Base-by-base conservation (phyloP, 2,888 invertebrate species). In the Automeris io region DNA sequence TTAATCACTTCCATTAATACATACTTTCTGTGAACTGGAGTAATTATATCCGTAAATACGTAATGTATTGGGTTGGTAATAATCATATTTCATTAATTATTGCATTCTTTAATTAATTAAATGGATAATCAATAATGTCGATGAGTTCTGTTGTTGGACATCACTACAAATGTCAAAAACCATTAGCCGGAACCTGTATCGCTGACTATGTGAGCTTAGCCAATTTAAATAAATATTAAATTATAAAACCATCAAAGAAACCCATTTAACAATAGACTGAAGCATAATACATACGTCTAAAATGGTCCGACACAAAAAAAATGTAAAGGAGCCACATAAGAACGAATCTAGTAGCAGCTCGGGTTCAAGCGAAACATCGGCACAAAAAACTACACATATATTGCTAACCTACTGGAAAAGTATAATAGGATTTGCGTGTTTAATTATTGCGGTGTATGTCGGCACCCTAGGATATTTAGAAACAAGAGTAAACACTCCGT, bases 401-500 rank as follows among this genome's bases (percentile, higher is more conserved):
- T 26, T 70, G 1, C 46, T 75, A 21, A 73, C 80, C 37, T 49
- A 66, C 21, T 92, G 91, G 91, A 91, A 91, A 69, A 89, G 90
- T 11, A 58, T 86, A 13, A 70, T 90, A 8, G 91, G 91, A 5
- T 86, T 85, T 31, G 62, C 87, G 7, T 92, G 91, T 51, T 87
- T 95, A 40, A 71, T 87, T 1, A 85, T 94, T 35, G 95, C 95
- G 2, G 89, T 90, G 1, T 92, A 91, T 65, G 91, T 94, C 50
- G 92, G 93, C 35, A 93, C 92, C 52, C 78, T 93, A 57, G 96
- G 96, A 1, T 96, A 96, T 64, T 72, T 95, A 45, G 95, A 96
- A 80, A 96, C 95, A 0, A 88, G 95, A 49, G 95, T 97, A 0
- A 95, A 95, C 68, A 96, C 96, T 0, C 95, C 95, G 0, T 92